phyloP scores from a whole-genome alignment of 2,888 invertebrate species.

The Himalopsyche tibetana region DNA sequence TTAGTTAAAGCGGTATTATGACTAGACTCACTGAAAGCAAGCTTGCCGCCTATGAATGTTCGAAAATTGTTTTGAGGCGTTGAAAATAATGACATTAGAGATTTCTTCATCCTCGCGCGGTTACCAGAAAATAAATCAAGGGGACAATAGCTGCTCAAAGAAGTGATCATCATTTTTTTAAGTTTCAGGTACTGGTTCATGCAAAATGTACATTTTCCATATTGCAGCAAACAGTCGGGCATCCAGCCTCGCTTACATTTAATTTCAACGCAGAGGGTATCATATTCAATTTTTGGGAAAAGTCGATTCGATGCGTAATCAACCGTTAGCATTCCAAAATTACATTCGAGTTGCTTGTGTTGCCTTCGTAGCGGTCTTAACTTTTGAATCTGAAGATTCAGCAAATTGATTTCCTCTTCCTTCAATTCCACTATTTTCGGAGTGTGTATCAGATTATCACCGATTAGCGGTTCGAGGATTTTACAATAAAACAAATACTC shows the following conservation, averaged over 20 bases:
- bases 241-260: conserved; percentile 83
- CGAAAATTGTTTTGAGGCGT: conserved; percentile 82
- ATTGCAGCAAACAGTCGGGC: conserved; percentile 69
- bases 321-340: conserved; percentile 73
- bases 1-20: conserved; percentile 65
- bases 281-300: conserved; percentile 59
- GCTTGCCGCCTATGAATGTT: conserved; percentile 75
- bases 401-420: conserved; percentile 68
- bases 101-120: conserved; percentile 75
- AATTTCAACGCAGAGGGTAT: conserved; percentile 79
- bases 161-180: conserved; percentile 74
- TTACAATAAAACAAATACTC: conserved; percentile 68
- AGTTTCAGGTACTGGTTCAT: conserved; percentile 78
- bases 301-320: conserved; percentile 70
- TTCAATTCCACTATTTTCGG: conserved; percentile 71
- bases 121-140: conserved; percentile 83
- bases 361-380: conserved; percentile 72
- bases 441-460: conserved; percentile 53
- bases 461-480: conserved; percentile 67
- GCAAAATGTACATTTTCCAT: conserved; percentile 77
- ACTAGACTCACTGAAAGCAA: conserved; percentile 70
- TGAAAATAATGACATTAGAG: conserved; percentile 74
- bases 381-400: conserved; percentile 69
- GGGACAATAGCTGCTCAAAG: conserved; percentile 82
- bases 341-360: conserved; percentile 72